Conservation (phyloP, 2,888 invertebrate genomes). For the Diaprepes abbreviatus region DNA sequence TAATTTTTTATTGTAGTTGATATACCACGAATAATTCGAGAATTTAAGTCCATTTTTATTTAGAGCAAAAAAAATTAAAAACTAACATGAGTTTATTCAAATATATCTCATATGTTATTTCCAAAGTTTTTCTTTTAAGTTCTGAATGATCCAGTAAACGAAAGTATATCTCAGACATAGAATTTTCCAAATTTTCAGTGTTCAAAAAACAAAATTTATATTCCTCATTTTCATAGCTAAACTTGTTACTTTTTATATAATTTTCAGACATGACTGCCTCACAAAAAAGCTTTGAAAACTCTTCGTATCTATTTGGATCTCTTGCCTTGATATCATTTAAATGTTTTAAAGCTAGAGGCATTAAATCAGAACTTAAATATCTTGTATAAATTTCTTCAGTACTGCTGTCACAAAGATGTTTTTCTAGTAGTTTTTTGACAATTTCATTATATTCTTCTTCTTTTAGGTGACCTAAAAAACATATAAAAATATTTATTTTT, state of each 20-base stretch:
- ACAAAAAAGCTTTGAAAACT: neutral
- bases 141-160: neutral
- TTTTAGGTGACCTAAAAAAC: neutral
- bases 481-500: too few relatives aligned
- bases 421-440: conserved; percentile 6
- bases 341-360: neutral
- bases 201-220: conserved; percentile 2
- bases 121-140: neutral
- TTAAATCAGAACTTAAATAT: neutral
- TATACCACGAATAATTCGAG: too few relatives aligned
- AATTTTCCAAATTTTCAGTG: neutral
- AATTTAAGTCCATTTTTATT: too few relatives aligned
- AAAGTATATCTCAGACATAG: neutral
- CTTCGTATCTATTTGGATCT: neutral
- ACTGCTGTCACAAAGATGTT: conserved; percentile 3
- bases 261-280: neutral
- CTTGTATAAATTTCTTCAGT: neutral
- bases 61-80: too few relatives aligned
- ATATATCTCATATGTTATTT: neutral
- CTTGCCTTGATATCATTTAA: neutral
- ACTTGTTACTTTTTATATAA: neutral
- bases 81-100: conserved; percentile 9
- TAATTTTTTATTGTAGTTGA: too few relatives aligned
- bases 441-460: neutral
- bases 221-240: neutral